These are phyloP conservation scores for Eudasyphora cyanicolor DNA, from an alignment of 2,888 invertebrate genomes.

Conservation along the genomic window DNA sequence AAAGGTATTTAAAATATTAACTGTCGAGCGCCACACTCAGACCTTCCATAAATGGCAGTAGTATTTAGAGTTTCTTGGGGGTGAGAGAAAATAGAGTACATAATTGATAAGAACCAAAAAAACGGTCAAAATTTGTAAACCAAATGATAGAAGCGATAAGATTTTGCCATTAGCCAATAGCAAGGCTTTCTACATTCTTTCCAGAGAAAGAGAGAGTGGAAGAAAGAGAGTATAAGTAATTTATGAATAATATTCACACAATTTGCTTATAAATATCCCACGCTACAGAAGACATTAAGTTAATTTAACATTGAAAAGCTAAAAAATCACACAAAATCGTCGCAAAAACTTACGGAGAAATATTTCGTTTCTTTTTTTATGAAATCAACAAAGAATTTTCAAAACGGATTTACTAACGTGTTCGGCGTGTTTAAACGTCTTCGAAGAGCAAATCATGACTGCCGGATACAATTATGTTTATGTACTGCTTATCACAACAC, in stretches of 20 bases:
- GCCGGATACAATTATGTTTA: slow-evolving; percentile 71
- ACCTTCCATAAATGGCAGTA: neutral
- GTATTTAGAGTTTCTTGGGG: neutral
- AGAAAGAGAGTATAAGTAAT: neutral
- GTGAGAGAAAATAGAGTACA: neutral
- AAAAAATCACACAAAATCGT: neutral
- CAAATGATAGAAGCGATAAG: slow-evolving; percentile 10
- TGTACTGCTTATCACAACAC: slow-evolving; percentile 71
- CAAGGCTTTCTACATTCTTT: slow-evolving; percentile 16
- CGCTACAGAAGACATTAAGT: slow-evolving; percentile 15
- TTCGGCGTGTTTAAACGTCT: slow-evolving; percentile 50
- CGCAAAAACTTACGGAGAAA: neutral
- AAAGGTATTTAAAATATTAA: neutral
- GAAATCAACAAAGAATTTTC: slow-evolving; percentile 15
- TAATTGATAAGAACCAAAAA: neutral
- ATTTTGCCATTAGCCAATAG: neutral
- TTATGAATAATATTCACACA: slow-evolving; percentile 1
- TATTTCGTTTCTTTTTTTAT: neutral
- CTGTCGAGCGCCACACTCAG: neutral
- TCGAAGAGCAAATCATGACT: slow-evolving; percentile 72
- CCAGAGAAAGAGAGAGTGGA: neutral
- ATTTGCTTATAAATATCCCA: slow-evolving; percentile 57
- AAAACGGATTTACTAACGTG: slow-evolving; percentile 66
- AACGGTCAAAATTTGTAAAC: neutral
- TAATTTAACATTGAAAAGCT: slow-evolving; percentile 40